These are phyloP conservation scores for Pteropus alecto DNA, from an alignment of 2,113 vertebrate species.

Conservation along the genomic window DNA sequence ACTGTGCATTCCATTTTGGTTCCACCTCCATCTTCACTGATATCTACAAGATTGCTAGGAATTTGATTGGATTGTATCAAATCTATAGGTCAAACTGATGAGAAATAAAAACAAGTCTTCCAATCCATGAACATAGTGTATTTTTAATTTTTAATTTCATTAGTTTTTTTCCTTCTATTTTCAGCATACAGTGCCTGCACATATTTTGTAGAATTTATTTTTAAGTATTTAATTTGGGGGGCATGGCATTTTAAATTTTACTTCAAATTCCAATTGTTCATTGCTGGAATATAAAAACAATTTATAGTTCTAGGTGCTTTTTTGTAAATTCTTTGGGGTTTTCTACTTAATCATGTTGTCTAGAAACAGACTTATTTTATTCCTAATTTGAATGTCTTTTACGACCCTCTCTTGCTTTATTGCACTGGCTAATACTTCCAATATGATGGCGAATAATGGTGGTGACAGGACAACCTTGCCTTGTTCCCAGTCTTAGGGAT, in stretches of 20 bases:
- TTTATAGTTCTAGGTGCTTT: background rate
- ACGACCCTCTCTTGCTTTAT: background rate
- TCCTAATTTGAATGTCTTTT: background rate
- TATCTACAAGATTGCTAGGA: background rate
- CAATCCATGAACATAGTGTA: background rate
- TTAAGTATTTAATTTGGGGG: background rate
- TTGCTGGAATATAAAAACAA: background rate
- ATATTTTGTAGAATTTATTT: background rate
- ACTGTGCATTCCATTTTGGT: background rate
- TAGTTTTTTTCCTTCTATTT: background rate
- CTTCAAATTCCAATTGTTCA: background rate
- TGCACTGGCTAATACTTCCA: background rate
- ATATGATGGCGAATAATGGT: background rate
- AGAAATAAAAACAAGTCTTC: background rate
- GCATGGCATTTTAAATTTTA: background rate
- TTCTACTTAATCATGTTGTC: background rate
- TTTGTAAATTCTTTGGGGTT: background rate
- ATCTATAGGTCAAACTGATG: background rate
- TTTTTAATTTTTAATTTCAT: background rate
- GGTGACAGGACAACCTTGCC: background rate
- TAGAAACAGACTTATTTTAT: background rate
- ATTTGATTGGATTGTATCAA: background rate
- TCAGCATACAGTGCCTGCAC: background rate
- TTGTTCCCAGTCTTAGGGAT: background rate
- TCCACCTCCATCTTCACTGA: background rate